These are phyloP conservation scores for Uromys caudimaculatus DNA, from an alignment of 2,797 vertebrate genomes.

Conservation along the genomic window DNA sequence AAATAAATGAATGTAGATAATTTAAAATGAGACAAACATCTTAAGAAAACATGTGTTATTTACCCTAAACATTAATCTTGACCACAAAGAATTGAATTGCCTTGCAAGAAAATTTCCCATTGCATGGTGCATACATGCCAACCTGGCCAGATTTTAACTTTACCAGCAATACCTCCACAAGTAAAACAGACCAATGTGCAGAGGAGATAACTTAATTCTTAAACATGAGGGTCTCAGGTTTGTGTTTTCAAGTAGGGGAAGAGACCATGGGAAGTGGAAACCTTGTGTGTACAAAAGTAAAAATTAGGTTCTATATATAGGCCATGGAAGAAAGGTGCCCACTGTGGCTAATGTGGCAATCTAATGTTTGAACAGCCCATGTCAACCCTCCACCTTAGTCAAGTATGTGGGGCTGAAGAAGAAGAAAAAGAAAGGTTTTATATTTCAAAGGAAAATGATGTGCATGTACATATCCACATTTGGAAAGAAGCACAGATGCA, in stretches of 20 bases:
- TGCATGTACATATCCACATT: not conserved
- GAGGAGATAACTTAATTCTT: not conserved
- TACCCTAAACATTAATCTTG: not conserved
- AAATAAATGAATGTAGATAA: too few species aligned
- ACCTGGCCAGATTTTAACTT: not conserved
- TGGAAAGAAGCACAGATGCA: not conserved
- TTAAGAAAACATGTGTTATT: not conserved
- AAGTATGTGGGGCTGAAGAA: not conserved
- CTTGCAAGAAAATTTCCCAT: not conserved
- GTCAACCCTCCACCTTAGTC: not conserved
- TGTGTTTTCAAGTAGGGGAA: not conserved
- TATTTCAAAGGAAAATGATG: not conserved
- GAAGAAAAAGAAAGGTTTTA: not conserved
- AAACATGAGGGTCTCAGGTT: too few species aligned
- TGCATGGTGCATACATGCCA: not conserved
- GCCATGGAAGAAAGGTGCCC: not conserved
- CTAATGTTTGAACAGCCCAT: not conserved
- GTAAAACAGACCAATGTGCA: not conserved
- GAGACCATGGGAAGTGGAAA: not conserved
- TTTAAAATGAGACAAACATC: not conserved
- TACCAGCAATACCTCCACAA: not conserved
- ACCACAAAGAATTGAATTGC: not conserved
- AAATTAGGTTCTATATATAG: accelerated
- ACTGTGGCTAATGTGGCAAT: not conserved
- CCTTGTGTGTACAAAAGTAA: not conserved